Base-by-base conservation (phyloP, 2,113 vertebrate species). In the Acrocephalus arundinaceus region DNA sequence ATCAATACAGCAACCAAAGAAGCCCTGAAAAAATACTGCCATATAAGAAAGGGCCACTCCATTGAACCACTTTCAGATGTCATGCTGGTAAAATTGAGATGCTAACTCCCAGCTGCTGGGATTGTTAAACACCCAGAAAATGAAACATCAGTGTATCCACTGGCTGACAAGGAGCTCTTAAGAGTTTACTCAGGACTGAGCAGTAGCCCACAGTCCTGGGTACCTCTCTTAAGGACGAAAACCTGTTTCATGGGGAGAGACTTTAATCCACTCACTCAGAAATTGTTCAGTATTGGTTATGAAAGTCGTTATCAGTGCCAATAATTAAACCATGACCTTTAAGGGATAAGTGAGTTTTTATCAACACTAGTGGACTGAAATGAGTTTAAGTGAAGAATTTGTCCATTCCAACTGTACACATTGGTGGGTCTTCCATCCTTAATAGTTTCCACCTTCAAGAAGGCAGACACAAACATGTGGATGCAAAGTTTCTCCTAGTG, bases 101-200 rank as follows among this genome's bases (percentile, higher is more conserved):
- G 49, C 31, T 91, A 68, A 72, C 66, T 92, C 66, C 39, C 45
- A 92, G 63, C 37, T 70, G 68, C 21, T 58, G 35, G 68, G 68
- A 81, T 28, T 52, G 61, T 84, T 94, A 45, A 87, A 94, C 22
- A 89, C 15, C 52, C 70, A 85, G 84, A 93, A 91, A 94, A 91
- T 52, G 61, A 92, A 94, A 89, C 65, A 88, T 22, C 43, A 81
- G 65, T 0, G 0, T 63, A 59, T 57, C 39, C 89, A 85, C 81
- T 41, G 57, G 48, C 63, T 75, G 52, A 65, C 65, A 87, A 87
- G 72, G 48, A 80, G 51, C 35, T 89, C 51, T 87, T 70, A 71
- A 81, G 79, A 78, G 83, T 92, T 92, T 78, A 78, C 23, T 92
- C 83, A 89, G 0, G 11, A 76, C 66, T 85, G 54, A 93, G 52